Conservation (phyloP, 37 sponge, comb jelly and placozoan genomes). For the Cladorhizidae sp. region DNA sequence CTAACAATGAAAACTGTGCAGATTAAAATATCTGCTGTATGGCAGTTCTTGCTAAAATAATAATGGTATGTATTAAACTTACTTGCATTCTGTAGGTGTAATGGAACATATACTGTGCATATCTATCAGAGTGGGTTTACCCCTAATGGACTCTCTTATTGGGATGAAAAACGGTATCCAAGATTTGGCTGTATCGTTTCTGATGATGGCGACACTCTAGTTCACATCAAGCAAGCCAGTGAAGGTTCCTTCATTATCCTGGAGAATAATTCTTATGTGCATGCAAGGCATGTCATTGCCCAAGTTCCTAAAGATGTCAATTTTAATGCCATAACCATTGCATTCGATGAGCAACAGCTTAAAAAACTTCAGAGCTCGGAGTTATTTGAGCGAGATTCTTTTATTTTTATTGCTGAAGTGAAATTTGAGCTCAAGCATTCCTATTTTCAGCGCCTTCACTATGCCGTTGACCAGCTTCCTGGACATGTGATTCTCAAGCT, state of each 20-base stretch:
- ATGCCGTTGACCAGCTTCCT: conserved; percentile 5
- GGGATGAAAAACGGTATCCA: neutral
- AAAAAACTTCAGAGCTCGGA: neutral
- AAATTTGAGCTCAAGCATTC: conserved; percentile 52
- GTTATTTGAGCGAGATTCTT: neutral
- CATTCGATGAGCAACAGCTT: neutral
- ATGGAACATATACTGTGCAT: conserved; percentile 18
- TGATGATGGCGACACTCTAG: conserved; percentile 37
- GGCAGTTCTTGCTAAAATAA: too few relatives aligned
- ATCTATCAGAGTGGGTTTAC: conserved; percentile 1
- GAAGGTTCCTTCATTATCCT: conserved; percentile 31
- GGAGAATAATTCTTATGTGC: neutral
- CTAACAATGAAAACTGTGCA: too few relatives aligned
- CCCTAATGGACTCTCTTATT: conserved; percentile 6
- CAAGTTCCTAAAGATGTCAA: neutral
- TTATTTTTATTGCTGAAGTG: conserved; percentile 3
- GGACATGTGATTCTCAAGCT: conserved; percentile 1
- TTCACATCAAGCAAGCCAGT: conserved; percentile 55
- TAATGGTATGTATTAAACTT: too few relatives aligned
- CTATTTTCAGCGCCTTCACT: conserved; percentile 53
- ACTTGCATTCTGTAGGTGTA: conserved; percentile 28
- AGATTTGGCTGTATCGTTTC: conserved; percentile 24
- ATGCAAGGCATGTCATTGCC: conserved; percentile 8
- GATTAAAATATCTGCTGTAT: too few relatives aligned
- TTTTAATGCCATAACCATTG: neutral